Base-by-base conservation (phyloP, 2,797 vertebrate species). In the Ispidina lecontei region DNA sequence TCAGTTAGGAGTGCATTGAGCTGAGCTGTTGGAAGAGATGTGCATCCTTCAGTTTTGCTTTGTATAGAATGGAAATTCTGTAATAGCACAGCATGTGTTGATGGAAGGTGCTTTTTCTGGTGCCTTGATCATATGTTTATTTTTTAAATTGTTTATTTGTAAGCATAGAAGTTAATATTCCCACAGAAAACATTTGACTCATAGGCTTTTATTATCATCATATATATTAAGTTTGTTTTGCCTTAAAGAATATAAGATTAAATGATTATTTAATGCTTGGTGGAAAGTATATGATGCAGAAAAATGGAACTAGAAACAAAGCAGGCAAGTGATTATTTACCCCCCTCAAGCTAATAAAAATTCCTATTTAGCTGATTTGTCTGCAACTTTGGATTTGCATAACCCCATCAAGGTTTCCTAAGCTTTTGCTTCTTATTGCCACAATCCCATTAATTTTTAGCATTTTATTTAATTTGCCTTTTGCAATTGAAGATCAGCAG, bases 341-440 rank as follows among this genome's bases (percentile, higher is more conserved):
- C 33, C 25, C 21, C 67, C 59, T 60, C 43, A n/a, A 71, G 46
- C 37, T n/a, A 43, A 65, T 71, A 18, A n/a, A 46, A 83, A 41
- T 51, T 76, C 71, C 54, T 44, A 4, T 39, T 75, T 18, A 47
- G n/a, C 79, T 41, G 58, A 33, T 82, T 62, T 80, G 51, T 91
- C 81, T 70, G 19, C 16, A 4, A 3, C n/a, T 37, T 14, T 37
- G 3, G 4, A 55, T 89, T 65, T 84, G 82, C 81, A 60, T 63
- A 72, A 41, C 51, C 68, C 79, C 22, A 35, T 29, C 44, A 25
- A 23, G 23, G 29, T 20, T 81, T 56, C 82, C 86, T 69, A 37
- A 92, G 90, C 70, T 91, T 93, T 73, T 86, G 89, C 93, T 56
- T 63, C 76, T 47, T 58, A 19, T 21, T 60, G 41, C 20, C n/a